A percentile compares a stretch with the other conserved stretches of the same genome.
Conservation (phyloP, 2,888 invertebrate genomes). For the Steromphala cineraria region DNA sequence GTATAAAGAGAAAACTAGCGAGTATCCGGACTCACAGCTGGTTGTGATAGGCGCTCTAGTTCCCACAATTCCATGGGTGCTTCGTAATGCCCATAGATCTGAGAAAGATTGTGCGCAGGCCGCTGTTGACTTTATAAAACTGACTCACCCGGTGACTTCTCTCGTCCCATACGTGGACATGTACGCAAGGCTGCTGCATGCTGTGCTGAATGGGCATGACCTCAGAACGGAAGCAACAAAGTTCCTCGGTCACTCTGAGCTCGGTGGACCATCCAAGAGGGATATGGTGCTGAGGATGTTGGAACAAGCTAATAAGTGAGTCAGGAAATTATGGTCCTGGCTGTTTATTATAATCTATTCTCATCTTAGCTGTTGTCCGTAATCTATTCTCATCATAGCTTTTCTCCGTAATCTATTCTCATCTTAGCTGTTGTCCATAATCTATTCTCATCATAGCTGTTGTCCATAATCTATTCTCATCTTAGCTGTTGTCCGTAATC, state of each 20-base stretch:
- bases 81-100: constrained; percentile 59
- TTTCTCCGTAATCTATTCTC: too few relatives aligned
- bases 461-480: too few relatives aligned
- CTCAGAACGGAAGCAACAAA: constrained; percentile 51
- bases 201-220: constrained; percentile 61
- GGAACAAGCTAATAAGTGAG: constrained; percentile 51
- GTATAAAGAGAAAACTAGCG: constrained; percentile 41
- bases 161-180: constrained; percentile 59
- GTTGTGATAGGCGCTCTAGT: constrained; percentile 61
- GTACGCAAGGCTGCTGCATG: constrained; percentile 62
- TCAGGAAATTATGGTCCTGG: not conserved
- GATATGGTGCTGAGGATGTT: constrained; percentile 47
- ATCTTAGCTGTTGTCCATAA: too few relatives aligned
- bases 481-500: too few relatives aligned
- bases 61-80: constrained; percentile 66
- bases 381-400: too few relatives aligned
- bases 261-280: constrained; percentile 58
- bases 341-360: too few relatives aligned
- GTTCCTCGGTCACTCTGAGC: constrained; percentile 46
- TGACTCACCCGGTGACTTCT: constrained; percentile 64
- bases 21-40: constrained; percentile 56
- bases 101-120: constrained; percentile 59
- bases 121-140: constrained; percentile 61
- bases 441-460: too few relatives aligned
- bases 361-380: too few relatives aligned